Base-by-base conservation (phyloP, 2,888 invertebrate species). In the Vesta saturnalis region DNA sequence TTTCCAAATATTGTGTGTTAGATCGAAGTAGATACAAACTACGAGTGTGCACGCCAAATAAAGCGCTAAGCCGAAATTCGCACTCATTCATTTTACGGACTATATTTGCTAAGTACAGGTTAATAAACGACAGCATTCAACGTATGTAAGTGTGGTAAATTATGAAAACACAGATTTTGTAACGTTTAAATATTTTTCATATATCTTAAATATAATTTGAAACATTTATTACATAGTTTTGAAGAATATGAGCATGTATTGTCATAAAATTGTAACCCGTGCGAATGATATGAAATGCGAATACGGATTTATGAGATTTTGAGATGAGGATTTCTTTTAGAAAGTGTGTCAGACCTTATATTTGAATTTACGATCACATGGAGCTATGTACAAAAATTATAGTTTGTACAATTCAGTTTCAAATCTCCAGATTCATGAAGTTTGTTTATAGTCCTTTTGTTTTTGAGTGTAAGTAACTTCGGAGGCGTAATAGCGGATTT, bases 131-230 rank as follows among this genome's bases (percentile, higher is more conserved):
- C n/a, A n/a, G n/a, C n/a, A n/a, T n/a, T n/a, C n/a, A n/a, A n/a
- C n/a, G n/a, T n/a, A n/a, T n/a, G n/a, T n/a, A n/a, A n/a, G n/a
- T n/a, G n/a, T n/a, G n/a, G n/a, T n/a, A n/a, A n/a, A n/a, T n/a
- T n/a, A n/a, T n/a, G n/a, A n/a, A n/a, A n/a, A n/a, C n/a, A n/a
- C n/a, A n/a, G n/a, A n/a, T n/a, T n/a, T n/a, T n/a, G n/a, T n/a
- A n/a, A n/a, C n/a, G n/a, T n/a, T n/a, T n/a, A n/a, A n/a, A n/a
- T n/a, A n/a, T n/a, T n/a, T n/a, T n/a, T n/a, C n/a, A n/a, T n/a
- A n/a, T n/a, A n/a, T n/a, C 66, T 55, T 39, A 39, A 39, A 39
- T 39, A n/a, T 39, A 39, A 39, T 39, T 39, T 39, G 3, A 39
- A n/a, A 39, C 39, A n/a, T 39, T 30, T 39, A 39, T 39, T 39